Conservation (phyloP, 2,888 invertebrate genomes). For the Agapetus fuscipes region DNA sequence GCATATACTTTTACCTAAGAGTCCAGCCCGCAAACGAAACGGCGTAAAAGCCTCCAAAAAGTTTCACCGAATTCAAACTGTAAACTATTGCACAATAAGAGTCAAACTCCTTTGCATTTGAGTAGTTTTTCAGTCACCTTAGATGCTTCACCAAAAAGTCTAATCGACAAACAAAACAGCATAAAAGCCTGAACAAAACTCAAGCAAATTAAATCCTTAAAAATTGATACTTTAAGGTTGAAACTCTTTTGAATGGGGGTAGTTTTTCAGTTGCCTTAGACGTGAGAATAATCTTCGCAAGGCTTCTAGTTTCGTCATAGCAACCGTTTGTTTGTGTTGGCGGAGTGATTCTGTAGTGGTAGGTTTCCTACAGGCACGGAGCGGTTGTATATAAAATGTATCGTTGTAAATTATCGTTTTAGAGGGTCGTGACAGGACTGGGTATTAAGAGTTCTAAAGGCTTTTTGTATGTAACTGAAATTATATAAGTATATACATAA, state of each 20-base stretch:
- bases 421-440: slow-evolving; percentile 9
- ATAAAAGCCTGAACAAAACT: not conserved
- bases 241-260: not conserved
- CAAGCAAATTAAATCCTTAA: not conserved
- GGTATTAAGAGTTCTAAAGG: too few relatives aligned
- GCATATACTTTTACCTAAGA: slow-evolving; percentile 19
- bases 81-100: not conserved
- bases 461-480: too few relatives aligned
- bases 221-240: not conserved
- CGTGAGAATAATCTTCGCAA: slow-evolving; percentile 10
- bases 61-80: not conserved
- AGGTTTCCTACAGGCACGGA: not conserved
- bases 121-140: slow-evolving; percentile 8
- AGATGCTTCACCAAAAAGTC: slow-evolving; percentile 14
- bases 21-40: slow-evolving; percentile 4
- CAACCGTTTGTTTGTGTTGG: slow-evolving; percentile 12
- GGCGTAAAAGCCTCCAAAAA: not conserved
- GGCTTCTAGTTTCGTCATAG: slow-evolving; percentile 21
- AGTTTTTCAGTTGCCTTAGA: slow-evolving; percentile 10
- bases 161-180: slow-evolving; percentile 1
- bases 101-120: not conserved
- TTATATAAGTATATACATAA: too few relatives aligned
- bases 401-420: slow-evolving; percentile 21
- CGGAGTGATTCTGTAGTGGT: not conserved
- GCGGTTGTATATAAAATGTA: slow-evolving; percentile 15